Evolutionary conservation across 2,888 invertebrate genomes (phyloP).

Genomic region (Punctoribates punctum): DNA sequence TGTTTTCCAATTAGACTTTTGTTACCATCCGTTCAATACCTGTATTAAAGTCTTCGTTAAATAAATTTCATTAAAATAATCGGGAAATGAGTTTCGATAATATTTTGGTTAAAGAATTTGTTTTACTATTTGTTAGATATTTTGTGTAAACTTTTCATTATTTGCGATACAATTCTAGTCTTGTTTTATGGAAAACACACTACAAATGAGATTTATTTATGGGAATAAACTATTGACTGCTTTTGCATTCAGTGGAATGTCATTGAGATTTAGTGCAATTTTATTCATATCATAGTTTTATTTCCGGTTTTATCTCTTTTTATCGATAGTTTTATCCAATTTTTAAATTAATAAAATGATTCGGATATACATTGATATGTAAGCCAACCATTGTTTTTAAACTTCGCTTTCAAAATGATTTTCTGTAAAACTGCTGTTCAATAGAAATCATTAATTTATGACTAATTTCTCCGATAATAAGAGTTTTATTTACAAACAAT

Average conservation of each 20-base stretch:
- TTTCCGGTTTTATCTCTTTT: background rate
- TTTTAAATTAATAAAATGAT: no score
- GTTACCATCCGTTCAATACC: no score
- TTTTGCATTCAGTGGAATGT: background rate
- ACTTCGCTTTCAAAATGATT: background rate
- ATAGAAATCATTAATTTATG: background rate
- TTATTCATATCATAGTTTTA: constrained; percentile 24
- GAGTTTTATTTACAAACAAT: constrained; percentile 34
- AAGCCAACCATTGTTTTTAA: no score
- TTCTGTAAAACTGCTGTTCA: constrained; percentile 11
- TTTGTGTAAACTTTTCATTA: background rate
- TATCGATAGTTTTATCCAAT: background rate
- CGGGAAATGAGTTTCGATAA: background rate
- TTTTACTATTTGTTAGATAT: background rate
- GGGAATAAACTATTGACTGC: background rate
- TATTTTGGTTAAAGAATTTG: background rate
- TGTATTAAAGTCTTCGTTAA: no score
- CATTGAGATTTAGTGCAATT: constrained; percentile 27
- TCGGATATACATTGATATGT: no score
- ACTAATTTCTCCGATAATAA: background rate
- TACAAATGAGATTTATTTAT: background rate
- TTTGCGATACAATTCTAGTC: constrained; percentile 21
- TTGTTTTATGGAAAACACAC: constrained; percentile 22
- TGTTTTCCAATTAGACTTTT: background rate
- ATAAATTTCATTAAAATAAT: no score